phyloP scores from a whole-genome alignment of 2,113 vertebrate species.

The Onychorhynchus coronatus region DNA sequence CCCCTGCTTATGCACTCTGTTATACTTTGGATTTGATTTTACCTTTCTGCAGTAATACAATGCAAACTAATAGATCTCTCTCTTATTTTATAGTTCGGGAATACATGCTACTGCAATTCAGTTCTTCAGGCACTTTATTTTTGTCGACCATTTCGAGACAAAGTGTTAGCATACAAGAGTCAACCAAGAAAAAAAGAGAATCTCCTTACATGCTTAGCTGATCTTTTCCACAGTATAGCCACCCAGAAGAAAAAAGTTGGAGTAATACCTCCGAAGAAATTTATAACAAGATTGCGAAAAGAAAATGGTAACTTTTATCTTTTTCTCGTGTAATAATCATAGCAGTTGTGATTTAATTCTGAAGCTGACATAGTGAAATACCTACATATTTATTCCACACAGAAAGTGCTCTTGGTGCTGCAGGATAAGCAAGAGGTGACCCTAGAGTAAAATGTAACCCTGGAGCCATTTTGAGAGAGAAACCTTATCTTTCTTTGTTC shows the following conservation, averaged over 20 bases:
- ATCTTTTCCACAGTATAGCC: slow-evolving; percentile 85
- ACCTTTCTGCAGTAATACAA: neutral
- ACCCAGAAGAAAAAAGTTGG: slow-evolving; percentile 86
- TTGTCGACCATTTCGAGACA: slow-evolving; percentile 84
- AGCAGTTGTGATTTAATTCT: neutral
- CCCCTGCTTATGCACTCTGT: neutral
- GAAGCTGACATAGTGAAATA: neutral
- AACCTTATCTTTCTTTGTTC: neutral
- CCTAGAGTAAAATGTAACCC: neutral
- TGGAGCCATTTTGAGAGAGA: neutral
- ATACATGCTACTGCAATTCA: slow-evolving; percentile 99
- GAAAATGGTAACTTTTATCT: slow-evolving; percentile 76
- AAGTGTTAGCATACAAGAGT: slow-evolving; percentile 83
- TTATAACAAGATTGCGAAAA: slow-evolving; percentile 82
- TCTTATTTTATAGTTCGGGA: slow-evolving; percentile 84
- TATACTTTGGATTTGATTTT: neutral
- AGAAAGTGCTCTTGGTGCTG: neutral
- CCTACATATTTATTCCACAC: neutral
- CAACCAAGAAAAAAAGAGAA: slow-evolving; percentile 83
- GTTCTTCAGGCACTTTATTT: slow-evolving; percentile 96
- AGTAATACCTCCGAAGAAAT: slow-evolving; percentile 85
- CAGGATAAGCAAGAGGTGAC: neutral
- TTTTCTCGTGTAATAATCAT: neutral
- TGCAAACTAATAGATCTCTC: slow-evolving; percentile 29
- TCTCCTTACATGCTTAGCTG: slow-evolving; percentile 81